Base-by-base conservation (phyloP, 2,888 invertebrate species). In the Enchytraeus crypticus region DNA sequence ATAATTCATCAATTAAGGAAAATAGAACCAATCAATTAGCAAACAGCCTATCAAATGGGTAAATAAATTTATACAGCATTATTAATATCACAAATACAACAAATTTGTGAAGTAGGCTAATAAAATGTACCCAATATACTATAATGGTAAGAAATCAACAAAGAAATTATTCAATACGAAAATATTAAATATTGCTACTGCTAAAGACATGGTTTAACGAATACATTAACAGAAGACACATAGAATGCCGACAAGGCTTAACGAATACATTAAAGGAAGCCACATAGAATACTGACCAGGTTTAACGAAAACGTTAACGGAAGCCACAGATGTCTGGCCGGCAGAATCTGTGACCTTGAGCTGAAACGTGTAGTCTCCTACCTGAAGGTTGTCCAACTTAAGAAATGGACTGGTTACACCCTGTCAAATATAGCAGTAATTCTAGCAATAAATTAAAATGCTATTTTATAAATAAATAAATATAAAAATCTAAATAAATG, bases 351-450 rank as follows among this genome's bases (percentile, higher is more conserved):
- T 92, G 33, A 95, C 95, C 81, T 90, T 90, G 51, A 95, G 81
- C 5, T 88, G 88, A 80, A 93, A 95, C 0, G 90, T 91, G 77
- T 95, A 96, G 81, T 92, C 88, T 51, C 95, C 95, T 74, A 90
- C 89, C 72, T 92, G 90, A 53, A 95, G 83, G 79, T 93, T 90
- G 0, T 91, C 90, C 14, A 95, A 81, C 80, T 88, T 87, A 46
- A 93, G 83, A 74, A 88, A 90, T 0, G 92, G 90, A 0, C 91
- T 92, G 71, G 90, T 85, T 0, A 92, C 92, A 70, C 92, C 90
- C 83, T 93, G 70, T 11, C 8, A 23, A 8, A 43, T 5, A 55
- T 14, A 55, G 14, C 38, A 38, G 18, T 8, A 38, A 18, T 38
- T 38, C 38, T 18, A 38, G 38, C 18, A n/a, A 30, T 21, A 32